A percentile compares a stretch with the other conserved stretches of the same genome.
Evolutionary conservation across 37 sponge, comb jelly and placozoan genomes (phyloP).

Genomic region (Tethya wilhelma): DNA sequence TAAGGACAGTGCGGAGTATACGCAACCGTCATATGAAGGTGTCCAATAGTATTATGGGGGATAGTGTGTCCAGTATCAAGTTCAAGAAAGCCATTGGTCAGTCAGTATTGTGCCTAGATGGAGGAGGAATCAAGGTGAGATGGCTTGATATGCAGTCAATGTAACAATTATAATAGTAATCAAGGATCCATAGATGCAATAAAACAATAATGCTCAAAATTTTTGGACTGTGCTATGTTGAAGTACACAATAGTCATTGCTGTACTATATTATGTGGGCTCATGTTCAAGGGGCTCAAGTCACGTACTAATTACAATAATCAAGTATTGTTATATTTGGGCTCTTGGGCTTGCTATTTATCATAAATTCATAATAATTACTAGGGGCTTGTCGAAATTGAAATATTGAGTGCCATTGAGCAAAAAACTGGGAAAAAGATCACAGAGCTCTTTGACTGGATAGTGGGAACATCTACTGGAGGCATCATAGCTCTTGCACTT

Average conservation of each 20-base stretch:
- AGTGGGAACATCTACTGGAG: slow-evolving; percentile 71
- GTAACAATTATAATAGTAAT: too few species aligned
- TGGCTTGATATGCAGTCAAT: too few species aligned
- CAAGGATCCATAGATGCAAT: too few species aligned
- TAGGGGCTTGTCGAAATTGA: slow-evolving; percentile 63
- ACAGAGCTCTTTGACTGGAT: slow-evolving; percentile 76
- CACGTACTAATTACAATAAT: too few species aligned
- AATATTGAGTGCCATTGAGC: slow-evolving; percentile 54
- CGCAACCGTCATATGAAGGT: slow-evolving; percentile 9
- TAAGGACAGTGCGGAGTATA: neutral
- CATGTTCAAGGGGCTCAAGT: too few species aligned
- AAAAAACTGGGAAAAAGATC: slow-evolving; percentile 33
- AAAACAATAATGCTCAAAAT: too few species aligned
- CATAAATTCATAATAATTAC: too few species aligned
- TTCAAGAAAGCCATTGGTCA: neutral
- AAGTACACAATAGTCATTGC: too few species aligned
- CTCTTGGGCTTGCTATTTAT: too few species aligned
- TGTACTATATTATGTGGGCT: too few species aligned
- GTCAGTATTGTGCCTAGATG: slow-evolving; percentile 19
- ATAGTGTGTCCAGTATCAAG: slow-evolving; percentile 8
- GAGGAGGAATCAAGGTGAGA: slow-evolving; percentile 25
- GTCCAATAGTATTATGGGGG: slow-evolving; percentile 6
- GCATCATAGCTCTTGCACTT: slow-evolving; percentile 49
- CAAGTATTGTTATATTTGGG: too few species aligned
- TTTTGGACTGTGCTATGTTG: too few species aligned